Base-by-base conservation (phyloP, 2,113 vertebrate genomes). In the Phyllostomus discolor region DNA sequence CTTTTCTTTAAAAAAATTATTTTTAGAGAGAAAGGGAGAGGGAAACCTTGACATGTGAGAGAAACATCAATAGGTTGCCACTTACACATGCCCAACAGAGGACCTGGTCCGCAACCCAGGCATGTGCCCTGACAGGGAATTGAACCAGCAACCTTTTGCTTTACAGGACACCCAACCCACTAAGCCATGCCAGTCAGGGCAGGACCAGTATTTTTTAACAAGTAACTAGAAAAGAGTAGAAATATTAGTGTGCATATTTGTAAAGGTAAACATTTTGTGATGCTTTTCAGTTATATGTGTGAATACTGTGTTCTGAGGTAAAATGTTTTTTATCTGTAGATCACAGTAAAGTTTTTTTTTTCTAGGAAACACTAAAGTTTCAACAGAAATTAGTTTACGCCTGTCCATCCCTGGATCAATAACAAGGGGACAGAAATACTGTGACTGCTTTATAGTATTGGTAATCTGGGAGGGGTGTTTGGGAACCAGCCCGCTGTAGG, bases 251-350 rank as follows among this genome's bases (percentile, higher is more conserved):
- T 86, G 16, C 11, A 22, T 33, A 59, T 88, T 66, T 95, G 26
- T 82, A 11, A 76, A 88, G 43, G 67, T 69, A 94, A 66, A 89
- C 38, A 6, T 81, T 93, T 88, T 72, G 35, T 82, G 24, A 92
- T 92, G 35, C 43, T 35, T 83, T 81, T 92, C 50, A 94, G 66
- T 73, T 78, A 95, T 54, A n/a, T 15, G 78, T 15, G 78, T 82
- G 57, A 92, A 52, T 76, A 72, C 5, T 62, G 20, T 48, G 14
- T 85, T 78, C 67, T 93, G 38, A 52, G 80, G 3, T 88, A 95
- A 84, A 95, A 82, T 94, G 4, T 26, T 85, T 85, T 26, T 85
- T 82, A 62, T 90, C 50, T 96, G n/a, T 33, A 12, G 41, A 54
- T 94, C 70, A 90, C 12, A 88, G 41, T 35, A 82, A 91, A 82